These are phyloP conservation scores for Cheilinus undulatus DNA, from an alignment of 2,113 vertebrate genomes.

Conservation along the genomic window DNA sequence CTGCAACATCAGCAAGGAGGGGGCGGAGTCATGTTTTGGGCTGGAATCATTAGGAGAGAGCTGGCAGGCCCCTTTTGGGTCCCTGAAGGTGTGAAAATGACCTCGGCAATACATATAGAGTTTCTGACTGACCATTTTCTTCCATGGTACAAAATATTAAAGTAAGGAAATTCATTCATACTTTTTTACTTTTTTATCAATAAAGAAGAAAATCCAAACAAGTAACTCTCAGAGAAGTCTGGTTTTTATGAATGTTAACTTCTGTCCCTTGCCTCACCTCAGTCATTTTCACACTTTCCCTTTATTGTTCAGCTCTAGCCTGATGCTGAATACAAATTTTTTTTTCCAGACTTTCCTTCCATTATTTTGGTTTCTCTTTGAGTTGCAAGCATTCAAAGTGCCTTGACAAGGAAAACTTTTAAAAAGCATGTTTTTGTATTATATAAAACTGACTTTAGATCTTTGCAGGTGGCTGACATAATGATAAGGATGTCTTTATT, in stretches of 20 bases:
- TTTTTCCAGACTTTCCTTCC: background rate
- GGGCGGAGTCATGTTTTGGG: no score
- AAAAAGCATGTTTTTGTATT: background rate
- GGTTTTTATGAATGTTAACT: background rate
- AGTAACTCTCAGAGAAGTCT: background rate
- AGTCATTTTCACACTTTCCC: background rate
- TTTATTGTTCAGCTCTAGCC: conserved; percentile 1
- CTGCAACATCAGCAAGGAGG: no score
- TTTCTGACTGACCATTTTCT: no score
- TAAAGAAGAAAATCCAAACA: background rate
- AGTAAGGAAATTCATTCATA: background rate
- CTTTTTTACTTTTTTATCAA: background rate
- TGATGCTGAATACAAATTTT: background rate
- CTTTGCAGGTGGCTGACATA: background rate
- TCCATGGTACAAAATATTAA: no score
- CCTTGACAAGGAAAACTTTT: conserved; percentile 16
- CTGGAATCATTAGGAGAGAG: no score
- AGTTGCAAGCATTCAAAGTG: conserved; percentile 14
- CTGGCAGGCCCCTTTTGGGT: no score
- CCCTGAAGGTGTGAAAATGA: no score
- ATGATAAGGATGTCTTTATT: background rate
- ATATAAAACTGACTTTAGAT: conserved; percentile 23
- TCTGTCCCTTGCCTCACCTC: background rate
- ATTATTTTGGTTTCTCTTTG: conserved; percentile 2
- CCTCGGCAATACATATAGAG: no score